These are phyloP conservation scores for Plusia festucae DNA, from an alignment of 2,888 invertebrate species.

Conservation along the genomic window DNA sequence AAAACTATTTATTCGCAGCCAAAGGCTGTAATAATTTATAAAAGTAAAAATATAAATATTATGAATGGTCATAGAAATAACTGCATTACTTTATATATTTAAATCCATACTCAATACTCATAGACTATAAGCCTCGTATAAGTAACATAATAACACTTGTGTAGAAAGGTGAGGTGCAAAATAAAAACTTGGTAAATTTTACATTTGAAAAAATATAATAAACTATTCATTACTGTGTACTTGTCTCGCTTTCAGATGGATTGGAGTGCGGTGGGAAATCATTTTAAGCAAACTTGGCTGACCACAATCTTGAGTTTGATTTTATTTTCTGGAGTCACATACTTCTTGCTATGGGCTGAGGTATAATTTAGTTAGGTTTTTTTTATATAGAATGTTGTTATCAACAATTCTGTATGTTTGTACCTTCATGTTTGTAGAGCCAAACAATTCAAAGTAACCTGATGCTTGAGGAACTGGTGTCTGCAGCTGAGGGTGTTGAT, in stretches of 20 bases:
- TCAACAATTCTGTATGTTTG: too few species aligned
- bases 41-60: background rate
- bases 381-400: too few species aligned
- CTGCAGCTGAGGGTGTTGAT: conserved; percentile 87
- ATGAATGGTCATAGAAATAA: background rate
- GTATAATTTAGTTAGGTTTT: too few species aligned
- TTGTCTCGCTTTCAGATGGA: conserved; percentile 71
- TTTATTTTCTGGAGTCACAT: conserved; percentile 91
- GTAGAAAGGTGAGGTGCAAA: background rate
- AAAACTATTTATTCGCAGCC: background rate
- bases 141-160: background rate
- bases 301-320: conserved; percentile 92
- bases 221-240: background rate
- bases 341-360: conserved; percentile 95
- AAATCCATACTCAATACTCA: too few species aligned
- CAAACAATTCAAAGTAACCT: conserved; percentile 94
- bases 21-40: background rate
- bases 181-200: too few species aligned
- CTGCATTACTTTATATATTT: too few species aligned
- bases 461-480: conserved; percentile 93
- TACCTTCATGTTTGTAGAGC: conserved; percentile 85
- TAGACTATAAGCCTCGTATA: background rate
- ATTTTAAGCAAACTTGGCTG: conserved; percentile 92
- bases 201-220: too few species aligned
- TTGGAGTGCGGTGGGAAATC: conserved; percentile 81